Conservation (phyloP, 2,113 vertebrate species). For the Theristicus caerulescens region DNA sequence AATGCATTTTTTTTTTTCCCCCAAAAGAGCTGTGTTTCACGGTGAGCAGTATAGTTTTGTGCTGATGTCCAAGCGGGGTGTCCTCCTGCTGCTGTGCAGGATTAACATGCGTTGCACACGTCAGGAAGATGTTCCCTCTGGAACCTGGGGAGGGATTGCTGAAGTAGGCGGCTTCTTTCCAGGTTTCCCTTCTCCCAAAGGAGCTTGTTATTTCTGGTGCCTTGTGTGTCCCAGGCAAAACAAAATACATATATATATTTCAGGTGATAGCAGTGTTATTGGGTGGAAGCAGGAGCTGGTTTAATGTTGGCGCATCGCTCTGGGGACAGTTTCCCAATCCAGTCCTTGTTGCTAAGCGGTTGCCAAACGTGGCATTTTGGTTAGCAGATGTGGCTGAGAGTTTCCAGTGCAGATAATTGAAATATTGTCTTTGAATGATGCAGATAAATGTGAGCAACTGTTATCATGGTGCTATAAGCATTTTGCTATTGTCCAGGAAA, state of each 20-base stretch:
- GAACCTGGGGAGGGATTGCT: neutral
- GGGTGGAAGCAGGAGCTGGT: slow-evolving; percentile 7
- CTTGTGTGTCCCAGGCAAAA: neutral
- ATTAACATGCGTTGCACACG: neutral
- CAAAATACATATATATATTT: neutral
- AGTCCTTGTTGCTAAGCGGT: neutral
- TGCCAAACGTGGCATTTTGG: neutral
- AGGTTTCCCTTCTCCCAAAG: neutral
- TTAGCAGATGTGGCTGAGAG: neutral
- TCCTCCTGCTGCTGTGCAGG: neutral
- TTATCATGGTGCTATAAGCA: neutral
- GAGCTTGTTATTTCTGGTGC: slow-evolving; percentile 25
- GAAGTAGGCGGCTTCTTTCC: neutral
- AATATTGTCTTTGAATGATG: neutral
- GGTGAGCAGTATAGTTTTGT: neutral
- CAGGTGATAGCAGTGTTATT: neutral
- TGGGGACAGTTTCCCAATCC: neutral
- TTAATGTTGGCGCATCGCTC: neutral
- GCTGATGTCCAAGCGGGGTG: neutral
- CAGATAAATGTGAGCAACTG: neutral
- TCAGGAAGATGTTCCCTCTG: neutral
- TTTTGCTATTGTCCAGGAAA: neutral
- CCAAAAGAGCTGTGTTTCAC: neutral
- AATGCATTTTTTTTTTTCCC: neutral
- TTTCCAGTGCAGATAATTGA: slow-evolving; percentile 14